Base-by-base conservation (phyloP, 1,140 invertebrate species). In the Ceratitis capitata region DNA sequence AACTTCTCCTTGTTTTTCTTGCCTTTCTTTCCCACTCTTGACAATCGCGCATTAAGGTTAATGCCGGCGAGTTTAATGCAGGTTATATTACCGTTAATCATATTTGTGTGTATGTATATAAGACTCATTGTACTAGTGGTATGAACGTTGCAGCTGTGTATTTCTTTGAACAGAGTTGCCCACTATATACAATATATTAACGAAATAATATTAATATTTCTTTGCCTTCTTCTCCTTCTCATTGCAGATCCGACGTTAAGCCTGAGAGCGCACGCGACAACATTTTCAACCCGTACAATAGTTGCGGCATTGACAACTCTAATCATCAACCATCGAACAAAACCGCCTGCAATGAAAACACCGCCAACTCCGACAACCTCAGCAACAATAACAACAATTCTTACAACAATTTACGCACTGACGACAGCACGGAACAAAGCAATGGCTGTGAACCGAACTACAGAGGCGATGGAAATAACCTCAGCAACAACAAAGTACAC, bases 261-360 rank as follows among this genome's bases (percentile, higher is more conserved):
- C 89, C 88, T 19, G 90, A 91, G 88, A 87, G 89, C 86, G 90
- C 90, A 56, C 90, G 89, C 88, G 89, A 91, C 88, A 91, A 91
- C 84, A 88, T 91, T 85, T 91, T 91, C 85, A 90, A 90, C 87
- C 88, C 87, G 19, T 86, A 86, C 42, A 86, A 85, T 91, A 87
- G 90, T 89, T 42, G 92, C 82, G 39, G 92, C 92, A 84, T 93
- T 93, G 82, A 89, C 78, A 91, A 89, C 78, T 90, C 90, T 88
- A 86, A 87, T 86, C 74, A 87, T 85, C 87, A 88, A 87, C 84
- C 78, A 61, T 84, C 74, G 53, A 61, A 84, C 47, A 85, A 83
- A 45, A 49, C 78, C n/a, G 58, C 49, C 16, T 78, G 83, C 83
- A 56, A 84, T 84, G 69, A 78, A 78, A 32, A n/a, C n/a, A n/a